phyloP scores from a whole-genome alignment of 2,888 invertebrate genomes.

The Melanotus villosus region DNA sequence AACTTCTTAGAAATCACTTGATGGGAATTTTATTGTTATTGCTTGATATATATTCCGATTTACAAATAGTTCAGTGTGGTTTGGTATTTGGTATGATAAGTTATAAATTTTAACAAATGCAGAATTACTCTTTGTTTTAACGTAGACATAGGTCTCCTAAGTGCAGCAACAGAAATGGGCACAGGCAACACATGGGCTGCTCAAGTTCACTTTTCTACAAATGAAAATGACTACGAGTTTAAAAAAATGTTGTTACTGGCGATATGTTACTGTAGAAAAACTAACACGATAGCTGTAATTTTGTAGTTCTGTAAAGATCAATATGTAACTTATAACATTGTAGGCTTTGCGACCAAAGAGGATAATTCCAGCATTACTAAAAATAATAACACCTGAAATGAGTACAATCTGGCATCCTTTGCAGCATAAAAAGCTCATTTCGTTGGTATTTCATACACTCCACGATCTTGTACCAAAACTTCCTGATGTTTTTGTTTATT shows the following conservation, averaged over 20 bases:
- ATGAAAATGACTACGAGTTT: constrained; percentile 60
- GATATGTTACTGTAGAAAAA: constrained; percentile 54
- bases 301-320: no score
- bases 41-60: constrained; percentile 56
- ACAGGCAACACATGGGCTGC: constrained; percentile 58
- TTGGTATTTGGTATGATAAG: constrained; percentile 55
- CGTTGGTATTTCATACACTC: constrained; percentile 56
- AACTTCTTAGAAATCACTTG: constrained; percentile 56
- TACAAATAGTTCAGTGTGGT: constrained; percentile 50
- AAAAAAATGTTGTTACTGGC: constrained; percentile 61
- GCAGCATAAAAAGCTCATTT: constrained; percentile 58
- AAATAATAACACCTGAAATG: constrained; percentile 35
- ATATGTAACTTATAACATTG: no score
- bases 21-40: constrained; percentile 55
- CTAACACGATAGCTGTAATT: no score
- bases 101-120: constrained; percentile 52
- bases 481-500: constrained; percentile 57
- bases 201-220: constrained; percentile 52
- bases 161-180: constrained; percentile 56
- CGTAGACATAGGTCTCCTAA: constrained; percentile 57
- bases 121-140: neutral
- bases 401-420: constrained; percentile 51
- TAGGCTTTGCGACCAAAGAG: constrained; percentile 33
- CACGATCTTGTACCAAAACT: constrained; percentile 56
- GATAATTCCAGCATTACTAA: constrained; percentile 42